Evolutionary conservation across 2,113 vertebrate species (phyloP).

Genomic region (Mixornis gularis): DNA sequence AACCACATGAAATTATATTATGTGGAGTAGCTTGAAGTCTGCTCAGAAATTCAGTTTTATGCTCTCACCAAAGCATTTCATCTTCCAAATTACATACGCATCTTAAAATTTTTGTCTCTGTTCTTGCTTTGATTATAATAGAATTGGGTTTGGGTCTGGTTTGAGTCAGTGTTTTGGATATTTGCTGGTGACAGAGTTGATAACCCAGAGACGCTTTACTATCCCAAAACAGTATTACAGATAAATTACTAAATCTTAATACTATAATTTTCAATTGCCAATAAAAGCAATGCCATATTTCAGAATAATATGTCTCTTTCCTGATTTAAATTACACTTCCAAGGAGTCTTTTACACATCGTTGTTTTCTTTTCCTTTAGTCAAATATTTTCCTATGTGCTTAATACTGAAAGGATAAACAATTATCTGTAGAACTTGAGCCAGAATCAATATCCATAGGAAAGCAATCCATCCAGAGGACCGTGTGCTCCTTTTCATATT

Average conservation of each 20-base stretch:
- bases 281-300: neutral
- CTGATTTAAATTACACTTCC: neutral
- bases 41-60: conserved; percentile 13
- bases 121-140: neutral
- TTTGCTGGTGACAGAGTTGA: neutral
- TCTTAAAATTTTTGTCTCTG: neutral
- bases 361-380: neutral
- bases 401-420: neutral
- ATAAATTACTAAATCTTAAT: neutral
- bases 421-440: neutral
- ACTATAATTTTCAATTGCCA: neutral
- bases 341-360: accelerated
- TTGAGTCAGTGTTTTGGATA: neutral
- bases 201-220: neutral
- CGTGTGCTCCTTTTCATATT: neutral
- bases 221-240: neutral
- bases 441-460: neutral
- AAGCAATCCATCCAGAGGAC: neutral
- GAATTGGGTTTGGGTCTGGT: neutral
- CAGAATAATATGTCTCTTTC: neutral
- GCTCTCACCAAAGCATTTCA: neutral
- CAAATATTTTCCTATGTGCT: neutral
- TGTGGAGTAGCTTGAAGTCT: neutral
- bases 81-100: neutral
- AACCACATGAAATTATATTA: neutral